These are phyloP conservation scores for Epizoanthus fatuus DNA, from an alignment of 92 coral and sea anemone genomes.

Conservation along the genomic window DNA sequence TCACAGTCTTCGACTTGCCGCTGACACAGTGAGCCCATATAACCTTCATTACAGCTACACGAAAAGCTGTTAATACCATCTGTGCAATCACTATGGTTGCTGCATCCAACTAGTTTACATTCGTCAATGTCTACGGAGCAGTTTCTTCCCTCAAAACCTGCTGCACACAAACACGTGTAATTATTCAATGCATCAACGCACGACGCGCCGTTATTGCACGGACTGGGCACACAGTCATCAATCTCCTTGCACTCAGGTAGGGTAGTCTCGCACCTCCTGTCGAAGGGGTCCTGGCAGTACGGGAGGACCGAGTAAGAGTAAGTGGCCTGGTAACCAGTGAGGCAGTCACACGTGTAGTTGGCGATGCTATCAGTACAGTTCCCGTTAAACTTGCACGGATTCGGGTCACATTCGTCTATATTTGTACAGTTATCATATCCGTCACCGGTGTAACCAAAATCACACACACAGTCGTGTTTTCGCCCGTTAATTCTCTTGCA, in stretches of 20 bases:
- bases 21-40: slow-evolving; percentile 78
- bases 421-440: slow-evolving; percentile 83
- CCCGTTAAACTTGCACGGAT: slow-evolving; percentile 74
- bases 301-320: slow-evolving; percentile 16
- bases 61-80: slow-evolving; percentile 79
- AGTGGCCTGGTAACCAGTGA: slow-evolving; percentile 57
- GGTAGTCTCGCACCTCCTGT: slow-evolving; percentile 5
- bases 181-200: slow-evolving; percentile 43
- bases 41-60: slow-evolving; percentile 85
- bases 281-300: background rate
- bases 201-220: slow-evolving; percentile 66
- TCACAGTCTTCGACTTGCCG: slow-evolving; percentile 64
- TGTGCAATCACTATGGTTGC: slow-evolving; percentile 53
- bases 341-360: slow-evolving; percentile 78
- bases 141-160: slow-evolving; percentile 71
- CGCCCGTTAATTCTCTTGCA: slow-evolving; percentile 85
- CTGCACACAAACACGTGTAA: slow-evolving; percentile 73
- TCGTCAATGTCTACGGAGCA: slow-evolving; percentile 84
- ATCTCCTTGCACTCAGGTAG: slow-evolving; percentile 45
- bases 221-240: slow-evolving; percentile 67
- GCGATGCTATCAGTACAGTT: slow-evolving; percentile 77
- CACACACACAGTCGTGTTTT: slow-evolving; percentile 77
- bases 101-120: slow-evolving; percentile 59
- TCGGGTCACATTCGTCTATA: slow-evolving; percentile 82
- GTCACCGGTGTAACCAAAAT: slow-evolving; percentile 81